Percentiles rank a stretch among this genome's conserved stretches.
These are phyloP conservation scores for Streblospio benedicti DNA, from an alignment of 1,140 invertebrate species.

Conservation along the genomic window DNA sequence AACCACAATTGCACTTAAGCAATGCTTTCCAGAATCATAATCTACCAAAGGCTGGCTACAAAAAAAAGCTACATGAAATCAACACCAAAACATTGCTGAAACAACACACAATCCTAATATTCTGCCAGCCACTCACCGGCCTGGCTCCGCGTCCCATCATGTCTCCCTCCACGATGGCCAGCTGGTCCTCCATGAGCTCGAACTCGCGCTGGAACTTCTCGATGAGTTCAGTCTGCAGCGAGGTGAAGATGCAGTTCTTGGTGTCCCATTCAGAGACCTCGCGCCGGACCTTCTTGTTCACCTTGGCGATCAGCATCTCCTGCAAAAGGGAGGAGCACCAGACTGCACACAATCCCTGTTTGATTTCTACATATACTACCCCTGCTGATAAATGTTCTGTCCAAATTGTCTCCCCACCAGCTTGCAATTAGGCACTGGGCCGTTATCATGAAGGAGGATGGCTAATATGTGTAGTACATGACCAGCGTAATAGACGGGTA, in stretches of 20 bases:
- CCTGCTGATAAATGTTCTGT: background rate
- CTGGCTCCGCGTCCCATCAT: background rate
- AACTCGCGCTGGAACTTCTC: conserved; percentile 28
- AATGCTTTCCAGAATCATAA: too few species aligned
- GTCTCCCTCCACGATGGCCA: conserved; percentile 12
- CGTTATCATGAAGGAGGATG: too few species aligned
- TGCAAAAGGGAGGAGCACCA: background rate
- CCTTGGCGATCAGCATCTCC: conserved; percentile 4
- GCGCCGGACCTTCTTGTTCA: background rate
- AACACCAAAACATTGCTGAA: too few species aligned
- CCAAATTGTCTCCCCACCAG: background rate
- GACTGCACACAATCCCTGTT: background rate
- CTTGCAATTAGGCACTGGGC: too few species aligned
- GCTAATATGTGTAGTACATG: too few species aligned
- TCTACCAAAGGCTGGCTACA: too few species aligned
- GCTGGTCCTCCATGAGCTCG: conserved; percentile 30
- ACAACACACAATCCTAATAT: too few species aligned
- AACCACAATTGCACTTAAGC: too few species aligned
- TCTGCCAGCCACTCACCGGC: background rate
- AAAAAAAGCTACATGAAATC: too few species aligned
- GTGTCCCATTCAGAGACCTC: conserved; percentile 30
- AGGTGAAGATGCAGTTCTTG: conserved; percentile 19
- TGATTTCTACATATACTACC: background rate
- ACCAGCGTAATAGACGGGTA: too few species aligned
- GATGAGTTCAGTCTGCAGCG: conserved; percentile 26